Evolutionary conservation across 2,797 vertebrate species (phyloP).

Genomic region (Botia kubotai): DNA sequence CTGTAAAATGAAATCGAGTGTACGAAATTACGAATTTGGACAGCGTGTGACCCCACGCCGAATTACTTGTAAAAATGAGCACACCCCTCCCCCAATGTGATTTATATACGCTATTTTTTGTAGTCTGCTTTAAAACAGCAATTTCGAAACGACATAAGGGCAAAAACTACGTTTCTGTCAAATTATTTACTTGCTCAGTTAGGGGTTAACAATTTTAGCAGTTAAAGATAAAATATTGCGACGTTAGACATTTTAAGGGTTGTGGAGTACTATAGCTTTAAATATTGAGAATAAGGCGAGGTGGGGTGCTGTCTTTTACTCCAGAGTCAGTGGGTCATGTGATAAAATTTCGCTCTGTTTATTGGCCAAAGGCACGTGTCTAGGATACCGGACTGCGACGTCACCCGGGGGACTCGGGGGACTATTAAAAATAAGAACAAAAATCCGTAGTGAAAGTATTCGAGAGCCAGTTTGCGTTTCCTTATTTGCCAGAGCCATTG

Average conservation of each 20-base stretch:
- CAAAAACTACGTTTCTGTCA: neutral
- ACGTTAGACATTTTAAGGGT: neutral
- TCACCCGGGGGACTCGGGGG: conserved; percentile 81
- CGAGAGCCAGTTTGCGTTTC: conserved; percentile 81
- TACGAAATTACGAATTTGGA: conserved; percentile 1
- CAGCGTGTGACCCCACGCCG: conserved; percentile 2
- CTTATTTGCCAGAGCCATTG: conserved; percentile 68
- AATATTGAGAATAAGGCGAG: conserved; percentile 60
- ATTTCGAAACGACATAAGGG: no score
- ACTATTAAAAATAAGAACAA: conserved; percentile 93
- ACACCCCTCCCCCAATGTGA: conserved; percentile 35
- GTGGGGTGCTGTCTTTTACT: conserved; percentile 78
- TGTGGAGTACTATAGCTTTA: conserved; percentile 73
- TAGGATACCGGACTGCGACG: conserved; percentile 81
- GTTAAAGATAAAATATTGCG: neutral
- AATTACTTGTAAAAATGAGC: conserved; percentile 25
- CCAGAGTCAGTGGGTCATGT: conserved; percentile 80
- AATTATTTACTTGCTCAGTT: neutral
- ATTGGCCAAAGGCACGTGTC: conserved; percentile 97
- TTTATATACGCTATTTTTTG: conserved; percentile 18
- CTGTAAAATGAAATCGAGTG: neutral
- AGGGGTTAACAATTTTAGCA: neutral
- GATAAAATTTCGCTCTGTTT: conserved; percentile 64
- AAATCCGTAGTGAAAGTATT: conserved; percentile 92
- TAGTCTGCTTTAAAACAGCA: neutral